These are phyloP conservation scores for Empis livida DNA, from an alignment of 2,888 invertebrate species.

Conservation along the genomic window DNA sequence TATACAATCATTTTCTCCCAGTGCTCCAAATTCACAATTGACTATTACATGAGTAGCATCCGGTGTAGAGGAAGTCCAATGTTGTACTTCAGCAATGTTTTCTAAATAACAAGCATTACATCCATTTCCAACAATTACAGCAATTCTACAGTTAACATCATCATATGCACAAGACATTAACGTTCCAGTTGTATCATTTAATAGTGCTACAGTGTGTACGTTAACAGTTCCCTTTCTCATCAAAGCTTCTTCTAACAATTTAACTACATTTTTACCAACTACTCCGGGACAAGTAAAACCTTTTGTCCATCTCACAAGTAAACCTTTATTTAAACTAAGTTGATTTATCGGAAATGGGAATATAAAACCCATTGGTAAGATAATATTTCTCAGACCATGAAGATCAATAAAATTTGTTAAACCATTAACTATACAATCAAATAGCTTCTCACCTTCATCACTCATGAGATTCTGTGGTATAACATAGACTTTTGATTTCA, in stretches of 20 bases:
- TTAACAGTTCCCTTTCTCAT: conserved; percentile 65
- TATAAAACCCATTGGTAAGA: conserved; percentile 88
- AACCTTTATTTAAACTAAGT: conserved; percentile 70
- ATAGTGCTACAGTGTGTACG: conserved; percentile 76
- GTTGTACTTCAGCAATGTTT: conserved; percentile 37
- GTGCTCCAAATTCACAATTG: conserved; percentile 96
- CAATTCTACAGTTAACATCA: conserved; percentile 63
- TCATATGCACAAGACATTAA: conserved; percentile 86
- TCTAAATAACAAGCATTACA: conserved; percentile 94
- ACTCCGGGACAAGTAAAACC: conserved; percentile 87
- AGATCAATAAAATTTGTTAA: conserved; percentile 77
- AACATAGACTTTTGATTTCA: conserved; percentile 92
- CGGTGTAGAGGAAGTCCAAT: conserved; percentile 15
- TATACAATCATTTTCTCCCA: conserved; percentile 78
- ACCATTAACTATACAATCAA: conserved; percentile 92
- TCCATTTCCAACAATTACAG: conserved; percentile 67
- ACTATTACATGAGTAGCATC: conserved; percentile 62
- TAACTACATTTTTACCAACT: conserved; percentile 79
- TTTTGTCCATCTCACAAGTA: conserved; percentile 87
- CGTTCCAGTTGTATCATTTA: conserved; percentile 90
- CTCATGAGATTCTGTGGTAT: conserved; percentile 87
- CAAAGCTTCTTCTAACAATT: conserved; percentile 74
- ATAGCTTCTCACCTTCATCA: conserved; percentile 74
- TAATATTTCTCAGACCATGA: conserved; percentile 55
- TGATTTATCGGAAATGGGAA: conserved; percentile 90